A percentile compares a stretch with the other conserved stretches of the same genome.
These are phyloP conservation scores for Drosophila kikkawai DNA, from an alignment of 1,140 invertebrate genomes.

Conservation along the genomic window DNA sequence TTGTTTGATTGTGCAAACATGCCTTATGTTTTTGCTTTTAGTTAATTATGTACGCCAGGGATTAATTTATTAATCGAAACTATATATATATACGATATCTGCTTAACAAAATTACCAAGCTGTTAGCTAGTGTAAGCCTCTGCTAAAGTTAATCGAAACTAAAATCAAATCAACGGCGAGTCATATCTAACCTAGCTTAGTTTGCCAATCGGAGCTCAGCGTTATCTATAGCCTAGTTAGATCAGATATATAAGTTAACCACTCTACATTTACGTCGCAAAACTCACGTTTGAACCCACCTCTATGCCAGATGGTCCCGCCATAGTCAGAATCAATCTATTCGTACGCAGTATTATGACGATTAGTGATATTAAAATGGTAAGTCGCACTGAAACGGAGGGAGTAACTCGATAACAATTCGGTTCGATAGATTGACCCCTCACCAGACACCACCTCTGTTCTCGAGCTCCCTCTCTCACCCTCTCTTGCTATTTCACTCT, in stretches of 20 bases:
- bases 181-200: conserved; percentile 52
- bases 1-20: conserved; percentile 4
- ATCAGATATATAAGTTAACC: conserved; percentile 49
- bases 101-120: conserved; percentile 15
- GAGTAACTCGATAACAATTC: conserved; percentile 24
- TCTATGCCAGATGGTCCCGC: conserved; percentile 93
- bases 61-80: neutral
- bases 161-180: conserved; percentile 3
- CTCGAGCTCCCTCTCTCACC: conserved; percentile 14
- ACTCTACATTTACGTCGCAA: conserved; percentile 40
- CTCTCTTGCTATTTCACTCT: conserved; percentile 30
- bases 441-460: neutral
- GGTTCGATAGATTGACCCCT: conserved; percentile 34
- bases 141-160: conserved; percentile 15
- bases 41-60: conserved; percentile 7
- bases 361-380: conserved; percentile 99
- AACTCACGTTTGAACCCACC: conserved; percentile 73
- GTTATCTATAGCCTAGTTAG: conserved; percentile 61
- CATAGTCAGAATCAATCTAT: conserved; percentile 97
- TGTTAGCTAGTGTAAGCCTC: conserved; percentile 44
- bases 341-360: conserved; percentile 97
- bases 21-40: neutral
- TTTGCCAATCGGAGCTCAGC: conserved; percentile 8
- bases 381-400: conserved; percentile 86
- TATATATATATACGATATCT: conserved; percentile 18